These are phyloP conservation scores for Phoeniculus purpureus DNA, from an alignment of 2,797 vertebrate species.

Conservation along the genomic window DNA sequence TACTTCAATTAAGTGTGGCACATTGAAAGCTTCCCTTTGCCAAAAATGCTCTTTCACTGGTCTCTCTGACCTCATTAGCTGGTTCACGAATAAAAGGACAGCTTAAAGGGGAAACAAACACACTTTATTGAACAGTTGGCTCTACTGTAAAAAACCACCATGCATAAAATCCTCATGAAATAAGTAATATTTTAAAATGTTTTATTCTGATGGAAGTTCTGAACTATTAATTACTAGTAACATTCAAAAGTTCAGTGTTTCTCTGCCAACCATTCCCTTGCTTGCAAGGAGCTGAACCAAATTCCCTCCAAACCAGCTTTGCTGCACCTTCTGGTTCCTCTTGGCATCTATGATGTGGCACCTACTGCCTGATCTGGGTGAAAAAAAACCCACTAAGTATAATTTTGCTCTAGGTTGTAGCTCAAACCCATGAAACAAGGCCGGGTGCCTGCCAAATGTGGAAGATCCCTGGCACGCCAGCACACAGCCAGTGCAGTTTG, in stretches of 20 bases:
- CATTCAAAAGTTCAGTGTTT: not conserved
- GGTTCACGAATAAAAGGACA: slow-evolving; percentile 17
- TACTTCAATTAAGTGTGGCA: slow-evolving; percentile 50
- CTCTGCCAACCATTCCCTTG: not conserved
- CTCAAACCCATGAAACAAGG: not conserved
- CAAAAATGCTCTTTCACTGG: slow-evolving; percentile 39
- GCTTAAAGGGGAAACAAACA: slow-evolving; percentile 7
- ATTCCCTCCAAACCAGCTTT: not conserved
- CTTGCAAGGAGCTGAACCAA: not conserved
- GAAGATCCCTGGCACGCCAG: not conserved
- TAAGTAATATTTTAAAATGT: not conserved
- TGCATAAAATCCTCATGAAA: not conserved
- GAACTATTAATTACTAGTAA: not conserved
- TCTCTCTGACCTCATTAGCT: slow-evolving; percentile 26
- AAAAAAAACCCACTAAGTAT: not conserved
- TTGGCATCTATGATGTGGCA: not conserved
- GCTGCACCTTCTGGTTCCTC: not conserved
- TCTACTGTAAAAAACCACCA: not conserved
- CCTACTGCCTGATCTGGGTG: not conserved
- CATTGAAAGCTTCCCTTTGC: slow-evolving; percentile 25
- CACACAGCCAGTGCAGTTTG: not conserved
- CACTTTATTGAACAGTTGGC: not conserved
- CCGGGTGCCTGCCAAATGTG: fast-evolving
- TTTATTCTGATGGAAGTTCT: not conserved
- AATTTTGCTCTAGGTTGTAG: not conserved